phyloP scores from a whole-genome alignment of 53 echinoderm and acorn worm genomes.

The Patiria pectinifera region DNA sequence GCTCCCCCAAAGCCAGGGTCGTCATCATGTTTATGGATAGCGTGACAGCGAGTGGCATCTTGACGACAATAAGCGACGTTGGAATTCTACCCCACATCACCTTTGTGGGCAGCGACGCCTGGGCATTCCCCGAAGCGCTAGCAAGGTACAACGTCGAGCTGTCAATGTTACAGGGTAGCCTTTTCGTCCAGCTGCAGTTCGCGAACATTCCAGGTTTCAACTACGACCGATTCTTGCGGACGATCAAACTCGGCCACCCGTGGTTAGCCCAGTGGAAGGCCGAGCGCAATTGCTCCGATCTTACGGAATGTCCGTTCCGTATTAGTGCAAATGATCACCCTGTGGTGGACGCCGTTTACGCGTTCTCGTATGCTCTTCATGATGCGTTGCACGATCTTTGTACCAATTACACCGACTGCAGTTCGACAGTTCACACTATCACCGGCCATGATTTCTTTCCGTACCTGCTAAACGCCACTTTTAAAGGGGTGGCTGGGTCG shows the following conservation, averaged over 20 bases:
- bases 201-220: not conserved
- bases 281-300: constrained; percentile 6
- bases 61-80: not conserved
- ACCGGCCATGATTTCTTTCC: constrained; percentile 26
- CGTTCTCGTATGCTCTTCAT: constrained; percentile 78
- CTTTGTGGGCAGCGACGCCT: constrained; percentile 40
- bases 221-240: not conserved
- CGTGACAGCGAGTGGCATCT: not conserved
- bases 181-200: not conserved
- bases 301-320: constrained; percentile 2
- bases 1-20: constrained; percentile 28
- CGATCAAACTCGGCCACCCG: not conserved
- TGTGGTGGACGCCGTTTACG: constrained; percentile 71
- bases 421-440: not conserved
- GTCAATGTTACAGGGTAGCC: not conserved
- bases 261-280: constrained; percentile 15
- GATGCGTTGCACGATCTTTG: not conserved
- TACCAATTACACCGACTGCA: not conserved
- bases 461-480: constrained; percentile 10
- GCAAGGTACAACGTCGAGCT: not conserved
- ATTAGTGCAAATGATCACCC: not conserved
- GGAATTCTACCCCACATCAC: not conserved
- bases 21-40: constrained; percentile 16
- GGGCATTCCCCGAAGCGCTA: not conserved
- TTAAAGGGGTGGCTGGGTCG: constrained; percentile 3